Conservation (phyloP, 2,797 vertebrate genomes). For the Acanthornis magna region DNA sequence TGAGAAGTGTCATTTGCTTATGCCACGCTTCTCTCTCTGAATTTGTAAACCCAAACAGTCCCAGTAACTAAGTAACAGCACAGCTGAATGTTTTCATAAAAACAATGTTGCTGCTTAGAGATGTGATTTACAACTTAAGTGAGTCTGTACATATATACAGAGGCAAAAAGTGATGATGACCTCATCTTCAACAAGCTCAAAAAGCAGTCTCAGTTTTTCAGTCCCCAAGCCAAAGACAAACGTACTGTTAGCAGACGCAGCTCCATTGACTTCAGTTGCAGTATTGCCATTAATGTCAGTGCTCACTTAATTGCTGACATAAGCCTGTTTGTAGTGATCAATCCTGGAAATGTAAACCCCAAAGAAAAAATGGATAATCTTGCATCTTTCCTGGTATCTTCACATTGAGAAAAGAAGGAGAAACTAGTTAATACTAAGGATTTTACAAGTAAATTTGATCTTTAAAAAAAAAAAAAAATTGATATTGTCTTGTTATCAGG, state of each 20-base stretch:
- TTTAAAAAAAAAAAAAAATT: background rate
- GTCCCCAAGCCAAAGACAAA: background rate
- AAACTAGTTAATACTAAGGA: background rate
- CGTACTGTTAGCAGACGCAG: background rate
- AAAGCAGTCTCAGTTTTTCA: background rate
- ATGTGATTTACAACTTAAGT: slow-evolving; percentile 49
- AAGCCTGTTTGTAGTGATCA: background rate
- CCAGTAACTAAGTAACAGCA: slow-evolving; percentile 46
- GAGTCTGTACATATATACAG: slow-evolving; percentile 9
- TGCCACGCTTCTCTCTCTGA: background rate
- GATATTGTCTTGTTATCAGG: background rate
- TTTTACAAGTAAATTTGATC: background rate
- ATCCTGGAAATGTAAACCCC: background rate
- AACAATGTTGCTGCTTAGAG: slow-evolving; percentile 51
- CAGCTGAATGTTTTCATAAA: slow-evolving; percentile 54
- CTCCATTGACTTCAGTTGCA: background rate
- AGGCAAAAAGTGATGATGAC: slow-evolving; percentile 54
- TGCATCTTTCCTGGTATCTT: background rate
- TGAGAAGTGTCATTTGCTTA: background rate
- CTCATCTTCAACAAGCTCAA: slow-evolving; percentile 28
- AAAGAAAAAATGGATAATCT: background rate
- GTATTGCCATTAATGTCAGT: background rate
- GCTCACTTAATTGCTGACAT: background rate
- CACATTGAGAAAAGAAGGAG: background rate
- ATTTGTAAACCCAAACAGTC: slow-evolving; percentile 31